These are phyloP conservation scores for Luscinia luscinia DNA, from an alignment of 2,797 vertebrate species.

Conservation along the genomic window DNA sequence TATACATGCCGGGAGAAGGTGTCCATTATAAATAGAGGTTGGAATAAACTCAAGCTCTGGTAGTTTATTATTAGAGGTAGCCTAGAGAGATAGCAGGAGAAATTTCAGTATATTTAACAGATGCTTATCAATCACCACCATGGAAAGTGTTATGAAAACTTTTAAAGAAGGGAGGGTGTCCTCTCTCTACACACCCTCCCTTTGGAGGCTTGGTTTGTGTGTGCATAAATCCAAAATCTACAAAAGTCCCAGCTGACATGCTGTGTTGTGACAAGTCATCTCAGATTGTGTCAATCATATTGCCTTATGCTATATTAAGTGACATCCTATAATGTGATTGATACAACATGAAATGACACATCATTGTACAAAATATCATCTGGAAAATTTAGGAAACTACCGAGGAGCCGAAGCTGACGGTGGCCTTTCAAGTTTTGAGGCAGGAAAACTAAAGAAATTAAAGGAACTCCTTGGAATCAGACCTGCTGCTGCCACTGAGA, in stretches of 20 bases:
- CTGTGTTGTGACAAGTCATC: conserved; percentile 77
- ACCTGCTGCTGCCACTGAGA: background rate
- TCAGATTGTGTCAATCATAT: conserved; percentile 75
- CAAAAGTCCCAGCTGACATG: conserved; percentile 64
- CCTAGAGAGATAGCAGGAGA: background rate
- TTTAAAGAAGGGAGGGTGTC: background rate
- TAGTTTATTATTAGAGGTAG: background rate
- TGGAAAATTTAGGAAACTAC: conserved; percentile 71
- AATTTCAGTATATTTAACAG: conserved; percentile 19
- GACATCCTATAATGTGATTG: conserved; percentile 77
- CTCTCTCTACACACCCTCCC: background rate
- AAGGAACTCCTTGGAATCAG: conserved; percentile 2
- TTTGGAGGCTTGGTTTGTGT: background rate
- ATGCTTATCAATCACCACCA: conserved; percentile 25
- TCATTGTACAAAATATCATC: conserved; percentile 74
- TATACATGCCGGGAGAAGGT: background rate
- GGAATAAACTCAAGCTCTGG: conserved; percentile 1
- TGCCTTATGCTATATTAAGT: conserved; percentile 72
- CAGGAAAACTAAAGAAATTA: background rate
- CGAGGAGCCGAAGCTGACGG: background rate
- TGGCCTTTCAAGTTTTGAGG: conserved; percentile 26
- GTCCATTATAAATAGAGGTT: background rate
- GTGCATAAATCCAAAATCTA: conserved; percentile 31
- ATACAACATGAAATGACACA: conserved; percentile 74
- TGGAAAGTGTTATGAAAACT: conserved; percentile 49